Base-by-base conservation (phyloP, 1,140 invertebrate genomes). In the Agraylea sexmaculata region DNA sequence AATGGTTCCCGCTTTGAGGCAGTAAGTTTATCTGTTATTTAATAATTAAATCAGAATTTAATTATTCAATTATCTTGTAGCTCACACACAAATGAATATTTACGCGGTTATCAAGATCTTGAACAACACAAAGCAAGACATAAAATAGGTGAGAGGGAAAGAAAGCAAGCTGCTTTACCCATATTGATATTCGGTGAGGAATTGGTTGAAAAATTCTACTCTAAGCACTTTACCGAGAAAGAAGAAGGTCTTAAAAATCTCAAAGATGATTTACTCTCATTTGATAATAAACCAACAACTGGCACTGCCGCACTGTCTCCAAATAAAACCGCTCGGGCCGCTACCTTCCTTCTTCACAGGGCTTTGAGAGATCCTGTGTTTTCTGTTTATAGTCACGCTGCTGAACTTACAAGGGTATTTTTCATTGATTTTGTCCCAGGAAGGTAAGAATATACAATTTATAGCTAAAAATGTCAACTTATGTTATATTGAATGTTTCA, bases 191-290 rank as follows among this genome's bases (percentile, higher is more conserved):
- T 94, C 62, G 90, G 90, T 40, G 79, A 82, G 57, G 77, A 83
- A 31, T 59, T 93, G 64, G 90, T 92, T 3, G 86, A 92, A 56
- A 89, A 90, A 59, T 87, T 91, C 58, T 93, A 90, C 57, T 90
- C 87, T 1, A 90, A 92, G 56, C 88, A 87, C 51, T 94, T 85
- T 63, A 76, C 86, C 11, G 87, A 91, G 55, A 87, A 91, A 53
- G 89, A 94, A 55, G 88, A 93, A 51, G 87, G 88, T 0, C 53
- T 95, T 12, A 69, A 80, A 21, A 31, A 42, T 36, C 40, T 49
- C 5, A 49, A 49, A 36, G 46, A 75, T 43, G 71, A 75, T 43
- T 54, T 84, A 10, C 56, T 66, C 28, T 56, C 60, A 21, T 71
- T 74, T 50, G 59, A 73, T 53, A 53, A 53, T 22, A 60, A 60